Conservation (phyloP, 2,888 invertebrate species). For the Coenonympha arcania region DNA sequence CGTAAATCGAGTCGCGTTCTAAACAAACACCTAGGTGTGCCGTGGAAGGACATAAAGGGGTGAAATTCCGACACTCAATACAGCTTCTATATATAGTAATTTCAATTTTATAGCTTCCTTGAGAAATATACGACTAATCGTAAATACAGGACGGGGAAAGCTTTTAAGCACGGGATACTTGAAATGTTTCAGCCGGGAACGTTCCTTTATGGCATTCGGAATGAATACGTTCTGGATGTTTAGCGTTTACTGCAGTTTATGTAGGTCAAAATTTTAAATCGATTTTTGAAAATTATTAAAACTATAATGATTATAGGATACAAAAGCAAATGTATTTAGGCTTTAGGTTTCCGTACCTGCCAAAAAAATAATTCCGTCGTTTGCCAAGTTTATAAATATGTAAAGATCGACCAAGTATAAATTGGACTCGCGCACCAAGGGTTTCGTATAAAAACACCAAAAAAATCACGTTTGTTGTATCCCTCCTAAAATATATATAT, state of each 20-base stretch:
- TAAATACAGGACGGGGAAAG: constrained; percentile 21
- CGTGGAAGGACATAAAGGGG: constrained; percentile 10
- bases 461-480: too few species aligned
- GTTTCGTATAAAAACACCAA: too few species aligned
- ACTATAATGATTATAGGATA: too few species aligned
- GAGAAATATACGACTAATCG: constrained; percentile 20
- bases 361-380: too few species aligned
- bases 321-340: too few species aligned
- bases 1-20: constrained; percentile 8
- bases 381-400: too few species aligned
- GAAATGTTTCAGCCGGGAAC: constrained; percentile 4
- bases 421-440: too few species aligned
- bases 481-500: too few species aligned
- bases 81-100: constrained; percentile 14
- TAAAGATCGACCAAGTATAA: too few species aligned
- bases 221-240: constrained; percentile 5
- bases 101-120: constrained; percentile 21
- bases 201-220: constrained; percentile 10
- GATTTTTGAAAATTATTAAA: too few species aligned
- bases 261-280: neutral
- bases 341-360: too few species aligned
- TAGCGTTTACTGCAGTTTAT: neutral
- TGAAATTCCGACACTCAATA: constrained; percentile 6
- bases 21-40: neutral
- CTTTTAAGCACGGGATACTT: constrained; percentile 16